Percentiles rank a stretch among this genome's conserved stretches.
phyloP scores from a whole-genome alignment of 2,888 invertebrate genomes.

The Mechanitis mazaeus region DNA sequence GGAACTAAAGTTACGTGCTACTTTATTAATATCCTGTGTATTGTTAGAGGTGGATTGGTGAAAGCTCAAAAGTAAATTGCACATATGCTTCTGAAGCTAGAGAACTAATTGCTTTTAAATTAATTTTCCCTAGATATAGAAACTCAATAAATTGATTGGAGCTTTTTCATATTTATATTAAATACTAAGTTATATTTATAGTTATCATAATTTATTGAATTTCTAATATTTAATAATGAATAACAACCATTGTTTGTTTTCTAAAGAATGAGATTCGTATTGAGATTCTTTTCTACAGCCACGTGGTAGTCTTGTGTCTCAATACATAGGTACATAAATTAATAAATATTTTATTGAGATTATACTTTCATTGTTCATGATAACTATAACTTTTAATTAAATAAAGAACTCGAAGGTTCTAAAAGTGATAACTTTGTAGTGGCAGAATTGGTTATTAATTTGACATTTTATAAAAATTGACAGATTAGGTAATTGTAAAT shows the following conservation, averaged over 20 bases:
- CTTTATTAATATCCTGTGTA: background rate
- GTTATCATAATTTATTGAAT: background rate
- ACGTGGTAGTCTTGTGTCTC: too few species aligned
- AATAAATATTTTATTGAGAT: too few species aligned
- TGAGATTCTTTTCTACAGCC: too few species aligned
- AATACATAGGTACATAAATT: too few species aligned
- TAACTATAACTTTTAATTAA: too few species aligned
- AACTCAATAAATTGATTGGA: background rate
- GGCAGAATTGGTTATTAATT: too few species aligned
- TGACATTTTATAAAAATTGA: too few species aligned
- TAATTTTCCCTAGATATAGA: background rate
- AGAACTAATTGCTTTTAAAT: background rate
- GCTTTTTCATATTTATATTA: background rate
- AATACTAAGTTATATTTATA: background rate
- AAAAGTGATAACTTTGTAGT: too few species aligned
- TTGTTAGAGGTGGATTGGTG: background rate
- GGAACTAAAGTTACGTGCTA: background rate
- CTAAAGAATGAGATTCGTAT: too few species aligned
- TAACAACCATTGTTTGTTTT: background rate
- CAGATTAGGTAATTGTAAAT: too few species aligned
- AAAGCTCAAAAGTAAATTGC: background rate
- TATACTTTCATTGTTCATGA: too few species aligned
- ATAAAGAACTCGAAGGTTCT: too few species aligned
- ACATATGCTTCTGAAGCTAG: background rate
- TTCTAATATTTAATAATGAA: background rate